Conservation (phyloP, 2,797 vertebrate genomes). For the Limosa lapponica region DNA sequence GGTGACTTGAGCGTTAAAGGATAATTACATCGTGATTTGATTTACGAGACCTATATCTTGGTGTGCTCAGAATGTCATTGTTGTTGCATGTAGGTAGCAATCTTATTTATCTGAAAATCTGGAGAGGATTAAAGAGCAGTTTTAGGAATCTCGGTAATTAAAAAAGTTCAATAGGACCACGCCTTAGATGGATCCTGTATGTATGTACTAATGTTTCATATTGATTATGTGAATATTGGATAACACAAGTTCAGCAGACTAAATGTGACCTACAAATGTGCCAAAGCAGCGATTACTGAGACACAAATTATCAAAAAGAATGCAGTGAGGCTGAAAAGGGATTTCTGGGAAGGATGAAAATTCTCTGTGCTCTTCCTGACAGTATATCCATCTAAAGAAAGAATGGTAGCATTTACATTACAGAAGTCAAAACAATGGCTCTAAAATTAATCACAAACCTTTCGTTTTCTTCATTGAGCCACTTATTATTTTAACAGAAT, state of each 20-base stretch:
- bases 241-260: slow-evolving; percentile 43
- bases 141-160: slow-evolving; percentile 18
- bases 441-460: background rate
- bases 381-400: background rate
- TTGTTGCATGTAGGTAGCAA: background rate
- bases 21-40: background rate
- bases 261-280: slow-evolving; percentile 10
- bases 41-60: background rate
- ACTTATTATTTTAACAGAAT: background rate
- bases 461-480: background rate
- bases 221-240: slow-evolving; percentile 39
- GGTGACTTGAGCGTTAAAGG: background rate
- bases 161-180: background rate
- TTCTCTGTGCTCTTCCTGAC: background rate
- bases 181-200: background rate
- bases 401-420: background rate
- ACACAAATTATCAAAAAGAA: background rate
- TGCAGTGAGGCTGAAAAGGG: background rate
- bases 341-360: background rate
- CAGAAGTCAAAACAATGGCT: background rate
- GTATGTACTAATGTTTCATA: background rate
- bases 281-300: slow-evolving; percentile 5
- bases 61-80: background rate
- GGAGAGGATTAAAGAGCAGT: slow-evolving; percentile 1
- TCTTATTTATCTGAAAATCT: slow-evolving; percentile 5